Evolutionary conservation across 2,888 invertebrate species (phyloP).

Genomic region (Mongoloraphidia duomilia): DNA sequence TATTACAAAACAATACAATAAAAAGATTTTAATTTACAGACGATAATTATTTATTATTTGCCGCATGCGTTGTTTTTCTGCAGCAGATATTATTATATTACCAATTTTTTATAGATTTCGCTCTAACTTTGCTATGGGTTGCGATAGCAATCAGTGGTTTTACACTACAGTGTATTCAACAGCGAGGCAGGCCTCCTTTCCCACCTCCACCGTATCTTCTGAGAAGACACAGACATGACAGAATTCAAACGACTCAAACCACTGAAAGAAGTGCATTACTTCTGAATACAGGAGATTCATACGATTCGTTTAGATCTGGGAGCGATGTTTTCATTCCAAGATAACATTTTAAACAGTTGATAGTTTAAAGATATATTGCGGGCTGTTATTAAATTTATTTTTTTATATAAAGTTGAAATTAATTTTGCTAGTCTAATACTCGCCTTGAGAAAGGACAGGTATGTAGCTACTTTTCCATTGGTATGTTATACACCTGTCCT

Average conservation of each 20-base stretch:
- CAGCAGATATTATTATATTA: not conserved
- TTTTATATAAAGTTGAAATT: too few relatives aligned
- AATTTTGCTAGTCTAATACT: too few relatives aligned
- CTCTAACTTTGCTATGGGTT: slow-evolving; percentile 39
- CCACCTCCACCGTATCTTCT: slow-evolving; percentile 35
- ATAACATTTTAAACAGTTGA: too few relatives aligned
- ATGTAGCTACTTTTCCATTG: too few relatives aligned
- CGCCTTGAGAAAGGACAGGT: too few relatives aligned
- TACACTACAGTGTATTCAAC: slow-evolving; percentile 38
- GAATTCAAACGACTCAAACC: not conserved
- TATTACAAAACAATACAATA: not conserved
- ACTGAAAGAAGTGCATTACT: slow-evolving; percentile 13
- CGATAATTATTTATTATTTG: not conserved
- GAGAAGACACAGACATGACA: not conserved
- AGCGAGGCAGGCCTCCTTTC: slow-evolving; percentile 44
- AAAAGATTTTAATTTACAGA: not conserved
- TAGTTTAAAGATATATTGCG: too few relatives aligned
- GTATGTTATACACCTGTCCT: too few relatives aligned
- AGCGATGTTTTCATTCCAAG: too few relatives aligned
- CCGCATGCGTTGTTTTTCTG: not conserved
- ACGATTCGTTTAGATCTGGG: too few relatives aligned
- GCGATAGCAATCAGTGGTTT: slow-evolving; percentile 37
- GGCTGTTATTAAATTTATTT: too few relatives aligned
- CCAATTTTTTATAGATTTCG: slow-evolving; percentile 35
- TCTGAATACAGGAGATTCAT: not conserved